Conservation (phyloP, 2,113 vertebrate species). For the Columba janthina region DNA sequence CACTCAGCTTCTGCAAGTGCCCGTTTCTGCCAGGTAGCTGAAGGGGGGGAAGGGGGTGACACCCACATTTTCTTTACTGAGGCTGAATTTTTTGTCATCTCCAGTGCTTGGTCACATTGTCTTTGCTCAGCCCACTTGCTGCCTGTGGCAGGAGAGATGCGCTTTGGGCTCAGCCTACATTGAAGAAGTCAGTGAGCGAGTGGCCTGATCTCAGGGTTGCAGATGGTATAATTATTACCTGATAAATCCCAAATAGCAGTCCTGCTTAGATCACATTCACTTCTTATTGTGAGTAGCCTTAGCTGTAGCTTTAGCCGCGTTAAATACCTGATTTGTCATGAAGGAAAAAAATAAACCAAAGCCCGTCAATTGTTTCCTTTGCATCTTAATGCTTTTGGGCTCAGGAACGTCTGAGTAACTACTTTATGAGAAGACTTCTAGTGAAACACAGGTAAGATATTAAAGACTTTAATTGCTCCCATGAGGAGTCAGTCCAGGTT, state of each 20-base stretch:
- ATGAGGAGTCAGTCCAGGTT: constrained; percentile 58
- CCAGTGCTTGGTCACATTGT: background rate
- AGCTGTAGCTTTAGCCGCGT: constrained; percentile 12
- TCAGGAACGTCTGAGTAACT: constrained; percentile 58
- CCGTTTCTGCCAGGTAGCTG: background rate
- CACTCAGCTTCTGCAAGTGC: background rate
- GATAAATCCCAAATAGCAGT: background rate
- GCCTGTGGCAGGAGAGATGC: background rate
- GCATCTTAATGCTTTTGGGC: constrained; percentile 61
- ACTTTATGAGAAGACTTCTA: constrained; percentile 60
- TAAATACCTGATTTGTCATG: constrained; percentile 56
- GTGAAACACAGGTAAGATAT: constrained; percentile 53
- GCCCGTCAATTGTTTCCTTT: constrained; percentile 46
- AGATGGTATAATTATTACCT: background rate
- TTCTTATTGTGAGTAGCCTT: constrained; percentile 39
- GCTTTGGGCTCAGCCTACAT: background rate
- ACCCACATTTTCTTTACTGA: background rate
- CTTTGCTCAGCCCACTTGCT: background rate
- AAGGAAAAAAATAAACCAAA: background rate
- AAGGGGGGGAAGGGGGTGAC: background rate
- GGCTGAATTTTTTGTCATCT: background rate
- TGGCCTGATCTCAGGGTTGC: background rate
- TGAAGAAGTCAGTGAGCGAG: background rate
- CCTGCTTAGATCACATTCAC: constrained; percentile 12
- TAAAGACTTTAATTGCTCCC: constrained; percentile 65